Base-by-base conservation (phyloP, 2,888 invertebrate species). In the Copidosoma aretas region DNA sequence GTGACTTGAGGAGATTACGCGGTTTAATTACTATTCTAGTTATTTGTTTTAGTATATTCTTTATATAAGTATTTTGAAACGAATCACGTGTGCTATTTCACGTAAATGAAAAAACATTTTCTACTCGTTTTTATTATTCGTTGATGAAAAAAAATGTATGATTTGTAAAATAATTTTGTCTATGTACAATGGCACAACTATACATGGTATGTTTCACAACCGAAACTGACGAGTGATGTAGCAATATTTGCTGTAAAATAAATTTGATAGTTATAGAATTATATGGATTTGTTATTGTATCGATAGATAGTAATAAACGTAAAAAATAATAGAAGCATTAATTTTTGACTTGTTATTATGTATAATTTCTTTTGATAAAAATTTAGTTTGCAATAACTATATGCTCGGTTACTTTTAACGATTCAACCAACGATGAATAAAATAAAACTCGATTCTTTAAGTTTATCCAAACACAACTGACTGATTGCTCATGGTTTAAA, bases 201-300 rank as follows among this genome's bases (percentile, higher is more conserved):
- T 51, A 41, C 51, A 24, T 58, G 19, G 22, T 63, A 59, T 17
- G 62, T 53, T 67, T 59, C 53, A 46, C 22, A 19, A 62, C 25
- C 51, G 41, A 17, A 62, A 43, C 41, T 49, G 24, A 12, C 19
- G 43, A 19, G 15, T 32, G 15, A 43, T 19, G 43, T 21, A 32
- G 61, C 61, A 58, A 67, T 59, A 59, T 67, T 67, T 63, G 60
- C 56, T 67, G 22, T 19, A 41, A 19, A 51, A 41, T 24, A 14
- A 24, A n/a, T 24, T 14, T 39, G 14, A 10, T n/a, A 17, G 10
- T 41, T 8, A 56, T n/a, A 17, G 17, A 25, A 24, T 25, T n/a
- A 21, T 15, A 32, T 39, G 19, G 19, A 17, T 32, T 24, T 17
- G 60, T 4, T 21, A 46, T 32, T 58, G 57, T 53, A 21, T 32